Evolutionary conservation across 1,140 invertebrate genomes (phyloP).

Genomic region (Metaphire vulgaris): DNA sequence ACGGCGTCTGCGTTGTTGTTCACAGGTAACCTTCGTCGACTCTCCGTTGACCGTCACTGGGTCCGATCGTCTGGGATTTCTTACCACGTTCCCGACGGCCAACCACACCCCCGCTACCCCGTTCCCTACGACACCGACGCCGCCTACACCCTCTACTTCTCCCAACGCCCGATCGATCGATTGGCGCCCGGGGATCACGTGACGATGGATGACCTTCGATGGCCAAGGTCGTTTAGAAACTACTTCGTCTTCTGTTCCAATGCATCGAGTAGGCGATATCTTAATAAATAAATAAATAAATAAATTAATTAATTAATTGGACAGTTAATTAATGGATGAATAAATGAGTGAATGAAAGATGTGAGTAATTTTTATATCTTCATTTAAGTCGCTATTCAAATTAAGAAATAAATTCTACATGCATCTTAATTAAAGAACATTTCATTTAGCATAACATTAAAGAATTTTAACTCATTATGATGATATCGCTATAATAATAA

Average conservation of each 20-base stretch:
- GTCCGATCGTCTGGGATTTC: neutral
- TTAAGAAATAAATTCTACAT: too few relatives aligned
- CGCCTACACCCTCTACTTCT: neutral
- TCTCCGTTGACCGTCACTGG: neutral
- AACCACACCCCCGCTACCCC: neutral
- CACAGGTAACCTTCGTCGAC: neutral
- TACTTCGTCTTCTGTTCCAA: neutral
- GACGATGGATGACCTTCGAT: neutral
- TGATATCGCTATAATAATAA: too few relatives aligned
- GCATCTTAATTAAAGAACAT: too few relatives aligned
- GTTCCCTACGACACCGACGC: neutral
- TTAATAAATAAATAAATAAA: too few relatives aligned
- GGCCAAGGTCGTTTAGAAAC: neutral
- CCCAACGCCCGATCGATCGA: neutral
- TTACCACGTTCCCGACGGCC: neutral
- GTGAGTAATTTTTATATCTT: too few relatives aligned
- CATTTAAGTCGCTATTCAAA: too few relatives aligned
- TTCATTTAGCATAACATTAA: too few relatives aligned
- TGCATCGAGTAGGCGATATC: neutral
- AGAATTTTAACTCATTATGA: too few relatives aligned
- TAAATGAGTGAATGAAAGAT: too few relatives aligned
- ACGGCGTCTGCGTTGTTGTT: neutral
- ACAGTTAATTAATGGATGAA: too few relatives aligned
- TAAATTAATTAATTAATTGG: too few relatives aligned
- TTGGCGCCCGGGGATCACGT: neutral